These are phyloP conservation scores for Dendrophyllia cribrosa DNA, from an alignment of 64 coral and sea anemone genomes.

Conservation along the genomic window DNA sequence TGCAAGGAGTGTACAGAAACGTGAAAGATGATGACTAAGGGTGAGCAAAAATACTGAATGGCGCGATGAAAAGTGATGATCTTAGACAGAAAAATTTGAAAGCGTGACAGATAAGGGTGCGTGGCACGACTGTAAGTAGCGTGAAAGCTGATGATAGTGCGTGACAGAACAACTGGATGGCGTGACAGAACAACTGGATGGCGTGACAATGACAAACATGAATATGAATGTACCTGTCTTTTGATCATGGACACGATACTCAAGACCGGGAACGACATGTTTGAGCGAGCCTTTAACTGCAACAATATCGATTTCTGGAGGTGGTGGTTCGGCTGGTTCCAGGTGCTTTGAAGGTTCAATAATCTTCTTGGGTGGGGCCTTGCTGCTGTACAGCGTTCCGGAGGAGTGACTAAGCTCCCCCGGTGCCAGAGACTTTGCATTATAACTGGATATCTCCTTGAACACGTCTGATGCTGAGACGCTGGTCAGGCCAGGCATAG, in stretches of 20 bases:
- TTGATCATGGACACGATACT: conserved; percentile 5
- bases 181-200: not conserved
- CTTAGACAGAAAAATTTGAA: not conserved
- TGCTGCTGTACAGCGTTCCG: conserved; percentile 77
- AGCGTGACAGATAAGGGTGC: not conserved
- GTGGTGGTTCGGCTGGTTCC: conserved; percentile 4
- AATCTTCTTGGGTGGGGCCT: conserved; percentile 76
- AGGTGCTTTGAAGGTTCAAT: conserved; percentile 55
- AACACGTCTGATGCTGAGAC: conserved; percentile 77
- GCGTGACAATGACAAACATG: conserved; percentile 21
- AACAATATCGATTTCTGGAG: conserved; percentile 45
- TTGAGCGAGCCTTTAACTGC: conserved; percentile 28
- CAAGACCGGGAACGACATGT: not conserved
- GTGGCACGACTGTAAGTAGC: no score
- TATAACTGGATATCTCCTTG: conserved; percentile 90
- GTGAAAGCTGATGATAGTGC: not conserved
- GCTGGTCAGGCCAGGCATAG: conserved; percentile 83
- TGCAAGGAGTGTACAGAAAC: not conserved
- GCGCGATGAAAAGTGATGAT: no score
- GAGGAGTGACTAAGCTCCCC: conserved; percentile 87
- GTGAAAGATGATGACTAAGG: not conserved
- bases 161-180: not conserved
- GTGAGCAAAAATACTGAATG: no score
- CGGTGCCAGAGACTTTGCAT: conserved; percentile 89
- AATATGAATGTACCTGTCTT: conserved; percentile 5